These are phyloP conservation scores for Hydrochoerus hydrochaeris DNA, from an alignment of 2,113 vertebrate genomes.

Conservation along the genomic window DNA sequence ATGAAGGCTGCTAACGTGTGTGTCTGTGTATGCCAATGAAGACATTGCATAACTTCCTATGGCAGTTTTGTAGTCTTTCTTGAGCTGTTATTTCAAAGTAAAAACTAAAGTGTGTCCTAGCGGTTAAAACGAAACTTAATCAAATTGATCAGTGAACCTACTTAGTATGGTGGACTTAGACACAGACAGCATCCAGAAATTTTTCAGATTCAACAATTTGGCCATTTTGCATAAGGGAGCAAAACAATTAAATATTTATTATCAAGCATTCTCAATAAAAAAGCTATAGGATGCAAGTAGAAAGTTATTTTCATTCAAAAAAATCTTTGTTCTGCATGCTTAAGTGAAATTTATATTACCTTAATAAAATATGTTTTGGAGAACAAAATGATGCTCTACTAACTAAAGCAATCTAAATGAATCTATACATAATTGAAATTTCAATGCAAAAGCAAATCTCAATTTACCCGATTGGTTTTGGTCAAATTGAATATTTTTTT, in stretches of 20 bases:
- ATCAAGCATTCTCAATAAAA: neutral
- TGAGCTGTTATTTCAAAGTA: neutral
- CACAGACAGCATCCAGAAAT: neutral
- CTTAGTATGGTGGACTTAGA: neutral
- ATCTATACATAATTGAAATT: neutral
- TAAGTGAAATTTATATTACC: neutral
- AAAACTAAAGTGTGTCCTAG: neutral
- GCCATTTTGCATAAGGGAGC: neutral
- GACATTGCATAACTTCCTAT: neutral
- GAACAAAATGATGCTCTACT: neutral
- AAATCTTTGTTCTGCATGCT: neutral
- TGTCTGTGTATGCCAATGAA: neutral
- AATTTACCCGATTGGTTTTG: neutral
- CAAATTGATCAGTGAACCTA: neutral
- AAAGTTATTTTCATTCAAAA: neutral
- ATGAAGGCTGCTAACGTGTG: neutral
- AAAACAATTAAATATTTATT: neutral
- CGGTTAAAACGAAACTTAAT: slow-evolving; percentile 19
- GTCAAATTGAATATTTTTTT: neutral
- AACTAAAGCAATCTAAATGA: neutral
- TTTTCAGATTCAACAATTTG: neutral
- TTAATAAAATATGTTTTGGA: slow-evolving; percentile 11
- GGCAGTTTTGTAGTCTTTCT: neutral
- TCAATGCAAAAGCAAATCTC: neutral
- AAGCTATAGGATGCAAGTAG: neutral